These are phyloP conservation scores for Neoascia interrupta DNA, from an alignment of 2,888 invertebrate species.

Conservation along the genomic window DNA sequence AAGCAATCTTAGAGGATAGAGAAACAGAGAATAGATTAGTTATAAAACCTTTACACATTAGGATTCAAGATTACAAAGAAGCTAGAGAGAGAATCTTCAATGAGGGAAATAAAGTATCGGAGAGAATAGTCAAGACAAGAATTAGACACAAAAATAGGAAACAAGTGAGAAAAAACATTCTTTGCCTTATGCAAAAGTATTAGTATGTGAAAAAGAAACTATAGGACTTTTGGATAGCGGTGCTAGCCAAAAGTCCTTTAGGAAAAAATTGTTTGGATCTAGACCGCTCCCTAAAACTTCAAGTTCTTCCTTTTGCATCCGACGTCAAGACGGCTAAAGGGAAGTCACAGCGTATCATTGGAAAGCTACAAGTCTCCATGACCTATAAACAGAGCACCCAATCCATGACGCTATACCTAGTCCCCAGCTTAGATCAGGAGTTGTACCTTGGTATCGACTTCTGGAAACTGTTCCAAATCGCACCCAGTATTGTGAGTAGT, in stretches of 20 bases:
- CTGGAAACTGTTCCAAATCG: too few species aligned
- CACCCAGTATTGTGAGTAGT: slow-evolving; percentile 5
- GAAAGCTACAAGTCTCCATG: too few species aligned
- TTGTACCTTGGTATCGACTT: too few species aligned
- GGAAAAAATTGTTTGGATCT: slow-evolving; percentile 5
- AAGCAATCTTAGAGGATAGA: not conserved
- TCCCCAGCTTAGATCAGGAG: slow-evolving; percentile 23
- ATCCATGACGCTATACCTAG: too few species aligned
- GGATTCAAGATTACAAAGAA: too few species aligned
- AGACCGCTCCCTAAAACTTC: not conserved
- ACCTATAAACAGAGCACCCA: too few species aligned
- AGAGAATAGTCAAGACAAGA: not conserved
- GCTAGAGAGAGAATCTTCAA: too few species aligned
- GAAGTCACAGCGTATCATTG: too few species aligned
- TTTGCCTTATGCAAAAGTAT: not conserved
- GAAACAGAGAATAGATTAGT: too few species aligned
- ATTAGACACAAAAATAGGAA: not conserved
- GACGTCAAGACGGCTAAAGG: slow-evolving; percentile 41
- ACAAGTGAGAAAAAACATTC: not conserved
- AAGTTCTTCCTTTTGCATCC: not conserved
- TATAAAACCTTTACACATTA: too few species aligned
- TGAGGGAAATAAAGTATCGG: too few species aligned
- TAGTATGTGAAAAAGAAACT: not conserved
- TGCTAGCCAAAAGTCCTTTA: slow-evolving; percentile 20
- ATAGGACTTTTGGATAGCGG: slow-evolving; percentile 23